These are phyloP conservation scores for Ischnura elegans DNA, from an alignment of 2,888 invertebrate genomes.

Conservation along the genomic window DNA sequence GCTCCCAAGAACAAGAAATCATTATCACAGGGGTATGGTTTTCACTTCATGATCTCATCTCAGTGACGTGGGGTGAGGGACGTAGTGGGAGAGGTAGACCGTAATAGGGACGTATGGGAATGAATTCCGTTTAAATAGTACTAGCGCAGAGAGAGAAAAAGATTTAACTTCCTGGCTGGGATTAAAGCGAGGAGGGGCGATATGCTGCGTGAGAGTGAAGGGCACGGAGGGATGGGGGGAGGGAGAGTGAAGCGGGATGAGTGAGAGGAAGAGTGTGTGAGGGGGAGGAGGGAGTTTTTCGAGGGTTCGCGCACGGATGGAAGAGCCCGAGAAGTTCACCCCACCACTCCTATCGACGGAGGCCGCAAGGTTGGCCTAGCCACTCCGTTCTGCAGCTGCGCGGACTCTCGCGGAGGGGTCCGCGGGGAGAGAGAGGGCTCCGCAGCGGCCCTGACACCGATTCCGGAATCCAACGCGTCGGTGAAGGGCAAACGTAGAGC, in stretches of 20 bases:
- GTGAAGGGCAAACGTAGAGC: slow-evolving; percentile 53
- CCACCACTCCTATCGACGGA: slow-evolving; percentile 48
- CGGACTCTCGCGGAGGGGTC: background rate
- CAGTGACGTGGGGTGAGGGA: background rate
- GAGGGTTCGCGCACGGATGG: slow-evolving; percentile 17
- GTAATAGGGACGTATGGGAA: background rate
- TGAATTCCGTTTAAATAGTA: background rate
- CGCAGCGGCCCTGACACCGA: slow-evolving; percentile 61
- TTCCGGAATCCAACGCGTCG: slow-evolving; percentile 41
- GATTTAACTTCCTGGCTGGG: background rate
- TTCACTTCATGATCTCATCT: background rate
- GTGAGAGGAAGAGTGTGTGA: background rate
- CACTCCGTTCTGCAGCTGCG: slow-evolving; percentile 48
- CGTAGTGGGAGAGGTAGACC: background rate
- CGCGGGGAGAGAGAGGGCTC: background rate
- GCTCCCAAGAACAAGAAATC: background rate
- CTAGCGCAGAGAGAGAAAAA: slow-evolving; percentile 7
- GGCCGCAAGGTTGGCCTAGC: slow-evolving; percentile 57
- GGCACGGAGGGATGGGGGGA: background rate
- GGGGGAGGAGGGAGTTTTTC: background rate
- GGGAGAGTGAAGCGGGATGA: background rate
- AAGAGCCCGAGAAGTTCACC: background rate
- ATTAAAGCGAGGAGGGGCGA: background rate
- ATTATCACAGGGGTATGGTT: background rate
- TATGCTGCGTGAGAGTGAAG: background rate